phyloP scores from a whole-genome alignment of 2,888 invertebrate species.

The Tachina fera region DNA sequence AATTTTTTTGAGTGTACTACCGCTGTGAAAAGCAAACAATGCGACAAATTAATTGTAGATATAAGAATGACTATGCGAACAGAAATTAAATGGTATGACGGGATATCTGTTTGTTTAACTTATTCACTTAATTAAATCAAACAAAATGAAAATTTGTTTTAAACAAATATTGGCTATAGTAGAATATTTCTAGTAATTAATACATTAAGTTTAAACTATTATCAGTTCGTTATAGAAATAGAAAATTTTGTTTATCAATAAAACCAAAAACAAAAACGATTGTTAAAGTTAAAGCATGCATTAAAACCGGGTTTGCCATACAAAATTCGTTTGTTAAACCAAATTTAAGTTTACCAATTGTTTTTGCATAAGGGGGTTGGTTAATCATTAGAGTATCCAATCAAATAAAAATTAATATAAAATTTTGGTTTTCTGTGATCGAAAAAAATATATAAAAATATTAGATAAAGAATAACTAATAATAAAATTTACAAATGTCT shows the following conservation, averaged over 20 bases:
- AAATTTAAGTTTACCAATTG: too few relatives aligned
- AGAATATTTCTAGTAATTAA: conserved; percentile 48
- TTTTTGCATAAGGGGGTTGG: too few relatives aligned
- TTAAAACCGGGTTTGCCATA: too few relatives aligned
- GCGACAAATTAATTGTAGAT: conserved; percentile 52
- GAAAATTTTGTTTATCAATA: background rate
- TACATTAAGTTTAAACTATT: conserved; percentile 32
- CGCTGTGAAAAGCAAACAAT: conserved; percentile 42
- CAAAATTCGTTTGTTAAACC: too few relatives aligned
- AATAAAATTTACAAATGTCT: too few relatives aligned
- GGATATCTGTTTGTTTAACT: conserved; percentile 36
- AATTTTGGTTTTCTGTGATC: too few relatives aligned
- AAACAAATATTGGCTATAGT: conserved; percentile 26
- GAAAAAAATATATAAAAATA: too few relatives aligned
- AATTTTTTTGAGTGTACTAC: conserved; percentile 19
- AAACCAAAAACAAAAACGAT: background rate
- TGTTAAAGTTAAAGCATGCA: too few relatives aligned
- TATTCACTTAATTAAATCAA: conserved; percentile 66
- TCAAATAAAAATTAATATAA: too few relatives aligned
- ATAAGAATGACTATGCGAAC: conserved; percentile 39
- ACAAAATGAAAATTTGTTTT: conserved; percentile 37
- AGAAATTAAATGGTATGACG: conserved; percentile 29
- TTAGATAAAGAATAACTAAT: too few relatives aligned
- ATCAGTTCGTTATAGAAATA: conserved; percentile 3
- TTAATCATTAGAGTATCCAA: background rate